Evolutionary conservation across 1,140 invertebrate genomes (phyloP), one percentile per base, ranked within the genome.

Genomic region (Limonius californicus): DNA sequence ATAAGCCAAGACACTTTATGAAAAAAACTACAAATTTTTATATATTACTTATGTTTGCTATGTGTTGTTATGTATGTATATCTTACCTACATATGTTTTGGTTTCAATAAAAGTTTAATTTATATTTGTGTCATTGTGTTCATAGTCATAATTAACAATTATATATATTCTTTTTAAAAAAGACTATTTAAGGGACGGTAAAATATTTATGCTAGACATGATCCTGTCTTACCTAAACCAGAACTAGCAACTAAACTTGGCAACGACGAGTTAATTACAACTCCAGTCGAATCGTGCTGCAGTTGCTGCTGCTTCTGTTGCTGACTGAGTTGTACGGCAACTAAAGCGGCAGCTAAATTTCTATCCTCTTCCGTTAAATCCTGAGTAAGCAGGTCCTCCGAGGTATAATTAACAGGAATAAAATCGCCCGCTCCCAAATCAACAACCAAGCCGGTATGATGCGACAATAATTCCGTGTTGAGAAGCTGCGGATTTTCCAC

Each of bases 311-410:
- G 77, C 60, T 80, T 79, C 61, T 79, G 78, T 61, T 80, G 79
- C 54, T 81, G 79, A 55, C 76, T 79, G n/a, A 81, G 71, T 60
- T 82, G 80, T 1, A 81, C 80, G 18, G 79, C 80, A 47, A 81
- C 80, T 57, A 82, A 69, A 43, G 80, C 79, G 19, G 79, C 78
- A 45, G 80, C 80, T 47, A 82, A 68, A 66, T 78, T 76, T 55
- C 80, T 67, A 64, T 82, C 80, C 62, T 81, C 80, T 61, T 82
- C 80, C 12, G 78, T 80, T 54, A 81, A 69, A 62, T 77, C 73
- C 55, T 77, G 74, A 12, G 68, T 63, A 4, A 76, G 57, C 14
- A 77, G 63, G 60, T 74, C 73, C 21, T 76, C 75, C 8, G 75
- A 72, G 39, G 72, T 61, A 65, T 77, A 77, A 66, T 70, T 72